Conservation (phyloP, 2,797 vertebrate genomes). For the Melanotaenia boesemani region DNA sequence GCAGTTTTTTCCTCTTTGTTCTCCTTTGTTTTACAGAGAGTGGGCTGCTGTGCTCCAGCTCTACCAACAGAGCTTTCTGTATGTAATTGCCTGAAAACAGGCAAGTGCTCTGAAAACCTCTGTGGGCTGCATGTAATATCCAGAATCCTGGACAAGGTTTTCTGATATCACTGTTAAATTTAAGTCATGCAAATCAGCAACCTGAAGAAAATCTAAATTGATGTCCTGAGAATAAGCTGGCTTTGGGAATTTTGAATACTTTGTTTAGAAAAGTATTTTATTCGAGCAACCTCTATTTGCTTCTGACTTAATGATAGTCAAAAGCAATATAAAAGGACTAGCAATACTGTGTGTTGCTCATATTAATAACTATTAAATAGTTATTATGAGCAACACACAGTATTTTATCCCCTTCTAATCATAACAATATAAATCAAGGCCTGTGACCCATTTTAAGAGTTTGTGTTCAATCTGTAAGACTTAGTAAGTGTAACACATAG, state of each 20-base stretch:
- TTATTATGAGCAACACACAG: too few species aligned
- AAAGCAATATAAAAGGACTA: not conserved
- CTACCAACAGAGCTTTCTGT: slow-evolving; percentile 25
- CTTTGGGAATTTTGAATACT: slow-evolving; percentile 1
- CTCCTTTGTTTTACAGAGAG: slow-evolving; percentile 33
- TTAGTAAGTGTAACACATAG: not conserved
- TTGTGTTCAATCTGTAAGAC: too few species aligned
- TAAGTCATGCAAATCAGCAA: slow-evolving; percentile 27
- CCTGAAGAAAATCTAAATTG: slow-evolving; percentile 45
- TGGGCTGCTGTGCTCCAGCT: slow-evolving; percentile 45
- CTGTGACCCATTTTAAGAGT: too few species aligned
- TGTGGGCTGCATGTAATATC: slow-evolving; percentile 11
- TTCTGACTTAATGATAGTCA: not conserved
- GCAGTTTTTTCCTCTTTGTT: slow-evolving; percentile 7
- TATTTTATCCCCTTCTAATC: too few species aligned
- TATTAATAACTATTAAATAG: too few species aligned
- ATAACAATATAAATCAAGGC: too few species aligned
- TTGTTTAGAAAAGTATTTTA: not conserved
- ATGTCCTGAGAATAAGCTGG: slow-evolving; percentile 15
- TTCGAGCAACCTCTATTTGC: not conserved
- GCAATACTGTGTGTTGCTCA: not conserved
- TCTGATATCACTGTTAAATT: slow-evolving; percentile 33
- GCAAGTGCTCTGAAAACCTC: slow-evolving; percentile 12
- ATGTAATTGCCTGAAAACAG: slow-evolving; percentile 43
- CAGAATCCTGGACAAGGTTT: slow-evolving; percentile 1